Percentiles rank a stretch among this genome's conserved stretches.
Evolutionary conservation across 2,113 vertebrate genomes (phyloP).

Genomic region (Oncorhynchus clarkii): DNA sequence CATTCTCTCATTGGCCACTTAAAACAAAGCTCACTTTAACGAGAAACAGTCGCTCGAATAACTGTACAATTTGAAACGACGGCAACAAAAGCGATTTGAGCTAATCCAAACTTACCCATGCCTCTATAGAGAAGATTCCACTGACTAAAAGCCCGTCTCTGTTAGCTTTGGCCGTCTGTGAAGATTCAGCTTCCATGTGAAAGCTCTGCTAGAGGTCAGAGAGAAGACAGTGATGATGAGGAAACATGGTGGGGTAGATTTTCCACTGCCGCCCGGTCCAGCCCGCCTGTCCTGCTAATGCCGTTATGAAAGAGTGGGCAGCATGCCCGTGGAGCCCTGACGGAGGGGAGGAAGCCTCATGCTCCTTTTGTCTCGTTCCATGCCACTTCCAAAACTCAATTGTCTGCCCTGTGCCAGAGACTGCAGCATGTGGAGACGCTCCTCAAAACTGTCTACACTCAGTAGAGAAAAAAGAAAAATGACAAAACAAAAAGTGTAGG

Average conservation of each 20-base stretch:
- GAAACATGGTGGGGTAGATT: conserved; percentile 64
- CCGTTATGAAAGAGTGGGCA: conserved; percentile 58
- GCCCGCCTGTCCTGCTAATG: conserved; percentile 58
- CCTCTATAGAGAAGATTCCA: conserved; percentile 67
- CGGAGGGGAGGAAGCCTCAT: conserved; percentile 43
- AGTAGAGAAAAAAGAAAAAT: conserved; percentile 2
- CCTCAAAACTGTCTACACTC: conserved; percentile 32
- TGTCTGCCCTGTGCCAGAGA: conserved; percentile 54
- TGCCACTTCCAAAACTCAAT: conserved; percentile 64
- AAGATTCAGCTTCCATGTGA: conserved; percentile 66
- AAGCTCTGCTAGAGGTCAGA: conserved; percentile 39
- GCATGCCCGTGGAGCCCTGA: conserved; percentile 21
- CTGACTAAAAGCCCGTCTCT: conserved; percentile 43
- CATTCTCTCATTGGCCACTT: conserved; percentile 60
- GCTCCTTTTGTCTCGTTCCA: too few relatives aligned
- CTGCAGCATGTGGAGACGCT: conserved; percentile 50
- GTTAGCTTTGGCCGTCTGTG: conserved; percentile 62
- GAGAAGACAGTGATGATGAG: conserved; percentile 63
- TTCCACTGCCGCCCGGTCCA: conserved; percentile 27
- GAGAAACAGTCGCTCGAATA: background rate
- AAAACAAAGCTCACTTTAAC: background rate
- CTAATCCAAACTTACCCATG: conserved; percentile 59
- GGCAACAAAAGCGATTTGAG: conserved; percentile 43
- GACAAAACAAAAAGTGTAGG: conserved; percentile 20
- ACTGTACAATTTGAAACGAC: background rate